phyloP scores from a whole-genome alignment of 1,140 invertebrate genomes.

The Caenorhabditis inopinata region DNA sequence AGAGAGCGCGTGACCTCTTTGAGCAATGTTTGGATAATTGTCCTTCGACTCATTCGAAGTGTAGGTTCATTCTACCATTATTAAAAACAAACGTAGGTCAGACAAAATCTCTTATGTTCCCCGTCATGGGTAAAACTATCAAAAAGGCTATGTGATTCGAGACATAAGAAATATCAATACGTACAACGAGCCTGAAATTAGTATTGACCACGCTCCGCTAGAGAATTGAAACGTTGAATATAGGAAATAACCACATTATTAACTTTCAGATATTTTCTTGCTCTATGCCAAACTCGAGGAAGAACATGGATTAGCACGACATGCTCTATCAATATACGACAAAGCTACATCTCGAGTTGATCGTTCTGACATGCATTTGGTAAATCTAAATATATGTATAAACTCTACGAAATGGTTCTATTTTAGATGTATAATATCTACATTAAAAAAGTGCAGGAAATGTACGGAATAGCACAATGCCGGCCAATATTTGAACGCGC shows the following conservation, averaged over 20 bases:
- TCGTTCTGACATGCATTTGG: slow-evolving; percentile 87
- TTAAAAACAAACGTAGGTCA: too few species aligned
- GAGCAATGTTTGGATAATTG: slow-evolving; percentile 96
- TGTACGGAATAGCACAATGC: slow-evolving; percentile 93
- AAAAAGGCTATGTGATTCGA: too few species aligned
- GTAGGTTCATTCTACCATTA: slow-evolving; percentile 67
- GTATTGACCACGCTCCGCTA: too few species aligned
- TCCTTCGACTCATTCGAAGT: slow-evolving; percentile 89
- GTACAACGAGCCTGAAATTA: too few species aligned
- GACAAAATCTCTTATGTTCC: too few species aligned
- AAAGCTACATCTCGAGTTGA: slow-evolving; percentile 85
- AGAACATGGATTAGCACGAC: slow-evolving; percentile 90
- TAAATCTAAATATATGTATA: slow-evolving; percentile 58
- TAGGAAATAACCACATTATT: too few species aligned
- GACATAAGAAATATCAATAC: too few species aligned
- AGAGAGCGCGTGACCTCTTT: slow-evolving; percentile 93
- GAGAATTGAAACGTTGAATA: too few species aligned
- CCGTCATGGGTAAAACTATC: too few species aligned
- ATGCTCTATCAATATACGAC: slow-evolving; percentile 97
- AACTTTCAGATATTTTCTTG: slow-evolving; percentile 78
- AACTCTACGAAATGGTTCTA: slow-evolving; percentile 33
- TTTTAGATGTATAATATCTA: slow-evolving; percentile 94
- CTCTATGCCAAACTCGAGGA: slow-evolving; percentile 97
- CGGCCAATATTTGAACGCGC: slow-evolving; percentile 96
- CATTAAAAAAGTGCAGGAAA: slow-evolving; percentile 93